Evolutionary conservation across 2,888 invertebrate species (phyloP).

Genomic region (Arctia plantaginis): DNA sequence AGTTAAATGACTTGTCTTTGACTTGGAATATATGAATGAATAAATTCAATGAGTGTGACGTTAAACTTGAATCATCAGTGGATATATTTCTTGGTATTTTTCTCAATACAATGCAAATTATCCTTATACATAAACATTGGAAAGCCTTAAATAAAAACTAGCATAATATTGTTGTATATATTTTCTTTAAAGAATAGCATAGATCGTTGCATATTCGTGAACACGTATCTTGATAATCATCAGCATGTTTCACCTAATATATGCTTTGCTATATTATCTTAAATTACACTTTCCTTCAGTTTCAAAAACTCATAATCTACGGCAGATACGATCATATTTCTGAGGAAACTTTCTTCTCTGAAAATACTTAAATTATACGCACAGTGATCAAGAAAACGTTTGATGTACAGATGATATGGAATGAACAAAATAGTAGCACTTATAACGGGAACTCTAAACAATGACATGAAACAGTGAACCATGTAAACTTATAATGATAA

Average conservation of each 20-base stretch:
- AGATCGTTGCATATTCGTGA: neutral
- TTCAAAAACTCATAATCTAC: neutral
- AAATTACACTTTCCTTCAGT: neutral
- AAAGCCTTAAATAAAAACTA: neutral
- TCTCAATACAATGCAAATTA: constrained; percentile 13
- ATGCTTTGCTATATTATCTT: neutral
- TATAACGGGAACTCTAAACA: constrained; percentile 57
- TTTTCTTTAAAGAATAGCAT: constrained; percentile 2
- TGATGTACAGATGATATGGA: constrained; percentile 20
- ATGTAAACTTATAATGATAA: constrained; percentile 54
- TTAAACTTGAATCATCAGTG: constrained; percentile 7
- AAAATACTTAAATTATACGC: constrained; percentile 14
- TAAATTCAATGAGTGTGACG: neutral
- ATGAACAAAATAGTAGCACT: constrained; percentile 35
- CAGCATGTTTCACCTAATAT: neutral
- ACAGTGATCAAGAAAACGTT: constrained; percentile 21
- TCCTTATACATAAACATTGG: constrained; percentile 12
- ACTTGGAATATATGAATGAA: constrained; percentile 5
- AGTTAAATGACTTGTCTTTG: neutral
- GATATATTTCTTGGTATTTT: constrained; percentile 3
- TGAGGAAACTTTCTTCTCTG: neutral
- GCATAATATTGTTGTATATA: neutral
- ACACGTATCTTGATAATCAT: neutral
- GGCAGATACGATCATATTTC: neutral
- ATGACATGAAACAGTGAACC: constrained; percentile 56